Evolutionary conservation across 2,888 invertebrate genomes (phyloP).

Genomic region (Lasioglossum calceatum): DNA sequence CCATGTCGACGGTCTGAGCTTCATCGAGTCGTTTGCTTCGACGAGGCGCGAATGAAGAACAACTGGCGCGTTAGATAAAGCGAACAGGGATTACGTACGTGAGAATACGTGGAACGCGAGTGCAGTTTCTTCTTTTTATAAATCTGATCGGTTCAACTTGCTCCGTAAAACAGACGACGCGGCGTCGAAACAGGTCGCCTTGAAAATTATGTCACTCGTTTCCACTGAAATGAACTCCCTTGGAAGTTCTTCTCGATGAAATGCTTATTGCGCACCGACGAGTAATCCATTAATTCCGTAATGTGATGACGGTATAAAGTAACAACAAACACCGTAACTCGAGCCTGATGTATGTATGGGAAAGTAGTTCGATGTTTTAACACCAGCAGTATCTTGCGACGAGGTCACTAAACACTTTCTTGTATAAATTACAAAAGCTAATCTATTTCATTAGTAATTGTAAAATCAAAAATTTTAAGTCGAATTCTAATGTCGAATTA

Average conservation of each 20-base stretch:
- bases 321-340: neutral
- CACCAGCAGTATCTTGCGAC: neutral
- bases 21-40: constrained; percentile 22
- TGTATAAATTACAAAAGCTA: too few relatives aligned
- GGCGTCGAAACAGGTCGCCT: constrained; percentile 5
- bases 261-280: neutral
- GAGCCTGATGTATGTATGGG: neutral
- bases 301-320: neutral
- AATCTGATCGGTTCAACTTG: neutral
- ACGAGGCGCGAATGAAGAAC: constrained; percentile 23
- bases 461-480: too few relatives aligned
- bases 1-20: neutral
- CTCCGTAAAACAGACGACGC: neutral
- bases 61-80: constrained; percentile 1
- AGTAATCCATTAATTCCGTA: neutral
- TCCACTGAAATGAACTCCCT: constrained; percentile 40
- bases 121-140: constrained; percentile 1
- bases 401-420: neutral
- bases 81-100: neutral
- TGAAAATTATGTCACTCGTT: constrained; percentile 32
- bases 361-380: neutral
- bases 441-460: too few relatives aligned
- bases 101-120: neutral
- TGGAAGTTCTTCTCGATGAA: constrained; percentile 37
- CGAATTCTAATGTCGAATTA: neutral